Evolutionary conservation across 2,888 invertebrate genomes (phyloP).

Genomic region (Eristalis intricaria): DNA sequence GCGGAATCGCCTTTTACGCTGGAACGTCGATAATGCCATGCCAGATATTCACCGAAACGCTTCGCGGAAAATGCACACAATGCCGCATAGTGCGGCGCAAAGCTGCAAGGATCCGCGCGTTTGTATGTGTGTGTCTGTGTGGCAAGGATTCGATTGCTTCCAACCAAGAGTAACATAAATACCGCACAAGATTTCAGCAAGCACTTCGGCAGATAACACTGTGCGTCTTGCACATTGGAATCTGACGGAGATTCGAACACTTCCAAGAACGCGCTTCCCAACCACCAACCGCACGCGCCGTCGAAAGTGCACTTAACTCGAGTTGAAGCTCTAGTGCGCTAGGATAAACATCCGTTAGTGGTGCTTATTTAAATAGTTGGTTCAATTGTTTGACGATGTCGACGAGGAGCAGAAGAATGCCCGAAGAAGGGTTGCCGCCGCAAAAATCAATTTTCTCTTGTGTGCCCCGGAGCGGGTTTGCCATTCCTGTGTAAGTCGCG

Average conservation of each 20-base stretch:
- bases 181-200: slow-evolving; percentile 62
- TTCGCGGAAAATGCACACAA: slow-evolving; percentile 50
- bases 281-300: slow-evolving; percentile 23
- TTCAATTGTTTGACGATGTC: slow-evolving; percentile 51
- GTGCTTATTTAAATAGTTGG: slow-evolving; percentile 69
- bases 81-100: slow-evolving; percentile 1
- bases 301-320: slow-evolving; percentile 54
- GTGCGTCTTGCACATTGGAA: slow-evolving; percentile 44
- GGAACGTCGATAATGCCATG: slow-evolving; percentile 29
- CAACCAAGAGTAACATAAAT: slow-evolving; percentile 64
- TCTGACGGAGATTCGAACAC: slow-evolving; percentile 45
- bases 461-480: background rate
- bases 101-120: background rate
- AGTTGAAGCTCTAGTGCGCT: slow-evolving; percentile 38
- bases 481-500: background rate
- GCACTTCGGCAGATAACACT: slow-evolving; percentile 47
- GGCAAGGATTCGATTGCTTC: slow-evolving; percentile 53
- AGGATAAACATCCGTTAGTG: slow-evolving; percentile 68
- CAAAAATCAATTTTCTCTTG: slow-evolving; percentile 37
- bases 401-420: slow-evolving; percentile 11
- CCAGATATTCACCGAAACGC: slow-evolving; percentile 47
- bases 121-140: slow-evolving; percentile 20
- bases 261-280: slow-evolving; percentile 23
- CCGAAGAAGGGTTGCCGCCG: slow-evolving; percentile 38
- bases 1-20: slow-evolving; percentile 8